Conservation (phyloP, 1,140 invertebrate genomes). For the Hydropsyche tenuis region DNA sequence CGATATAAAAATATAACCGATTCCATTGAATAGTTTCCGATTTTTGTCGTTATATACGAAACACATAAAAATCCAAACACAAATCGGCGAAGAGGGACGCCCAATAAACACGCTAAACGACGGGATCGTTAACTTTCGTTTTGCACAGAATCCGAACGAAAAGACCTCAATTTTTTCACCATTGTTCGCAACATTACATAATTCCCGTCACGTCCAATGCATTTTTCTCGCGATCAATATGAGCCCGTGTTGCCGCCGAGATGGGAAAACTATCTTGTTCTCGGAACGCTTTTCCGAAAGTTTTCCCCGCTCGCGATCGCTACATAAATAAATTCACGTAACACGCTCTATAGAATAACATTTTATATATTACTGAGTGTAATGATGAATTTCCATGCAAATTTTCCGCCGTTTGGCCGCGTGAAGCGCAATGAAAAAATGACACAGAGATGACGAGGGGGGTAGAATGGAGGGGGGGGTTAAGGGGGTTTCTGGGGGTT, state of each 20-base stretch:
- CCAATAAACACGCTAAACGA: no score
- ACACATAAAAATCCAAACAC: no score
- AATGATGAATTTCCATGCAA: background rate
- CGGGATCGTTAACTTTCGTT: no score
- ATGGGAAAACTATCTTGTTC: background rate
- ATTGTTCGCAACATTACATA: background rate
- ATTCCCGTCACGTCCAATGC: slow-evolving; percentile 5
- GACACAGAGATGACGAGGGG: background rate
- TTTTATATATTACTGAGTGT: no score
- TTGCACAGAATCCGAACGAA: background rate
- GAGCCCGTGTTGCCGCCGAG: background rate
- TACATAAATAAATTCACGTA: background rate
- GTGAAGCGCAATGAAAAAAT: background rate
- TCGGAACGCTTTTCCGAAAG: background rate
- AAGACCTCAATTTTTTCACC: background rate
- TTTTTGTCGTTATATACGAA: no score
- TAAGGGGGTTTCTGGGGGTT: background rate
- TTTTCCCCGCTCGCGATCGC: no score
- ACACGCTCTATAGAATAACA: no score
- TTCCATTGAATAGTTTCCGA: no score
- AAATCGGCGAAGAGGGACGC: no score
- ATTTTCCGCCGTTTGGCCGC: background rate
- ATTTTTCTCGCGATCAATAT: slow-evolving; percentile 20
- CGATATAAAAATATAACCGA: no score
- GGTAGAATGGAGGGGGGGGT: background rate